Conservation (phyloP, 2,888 invertebrate genomes). For the Mantis religiosa region DNA sequence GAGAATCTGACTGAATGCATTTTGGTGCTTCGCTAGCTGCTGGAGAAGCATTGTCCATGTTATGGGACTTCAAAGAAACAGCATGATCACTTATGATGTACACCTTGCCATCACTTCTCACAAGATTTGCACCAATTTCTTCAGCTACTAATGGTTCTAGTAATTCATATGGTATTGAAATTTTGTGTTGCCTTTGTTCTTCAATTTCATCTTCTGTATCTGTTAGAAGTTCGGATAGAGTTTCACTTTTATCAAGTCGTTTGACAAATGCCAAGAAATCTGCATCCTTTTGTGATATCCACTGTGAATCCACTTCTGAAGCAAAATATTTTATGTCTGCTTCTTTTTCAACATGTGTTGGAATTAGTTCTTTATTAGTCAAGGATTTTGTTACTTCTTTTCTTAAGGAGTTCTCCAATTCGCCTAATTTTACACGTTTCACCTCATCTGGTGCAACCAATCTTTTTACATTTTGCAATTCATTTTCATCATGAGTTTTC, state of each 20-base stretch:
- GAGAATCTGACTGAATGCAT: not conserved
- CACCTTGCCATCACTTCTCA: not conserved
- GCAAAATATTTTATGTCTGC: constrained; percentile 14
- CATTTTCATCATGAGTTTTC: not conserved
- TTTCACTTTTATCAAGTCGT: not conserved
- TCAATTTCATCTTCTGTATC: not conserved
- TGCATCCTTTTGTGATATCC: not conserved
- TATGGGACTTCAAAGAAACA: not conserved
- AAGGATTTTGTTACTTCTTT: constrained; percentile 5
- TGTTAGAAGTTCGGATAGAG: constrained; percentile 8
- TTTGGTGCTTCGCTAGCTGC: not conserved
- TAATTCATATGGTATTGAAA: not conserved
- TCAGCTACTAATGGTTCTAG: not conserved
- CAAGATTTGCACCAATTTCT: not conserved
- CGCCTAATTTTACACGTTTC: constrained; percentile 1
- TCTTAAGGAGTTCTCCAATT: constrained; percentile 12
- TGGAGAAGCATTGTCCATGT: not conserved
- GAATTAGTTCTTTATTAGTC: not conserved
- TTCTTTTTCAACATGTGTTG: constrained; percentile 2
- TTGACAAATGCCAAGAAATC: constrained; percentile 9
- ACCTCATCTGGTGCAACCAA: not conserved
- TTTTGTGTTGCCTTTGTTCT: not conserved
- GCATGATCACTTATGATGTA: not conserved
- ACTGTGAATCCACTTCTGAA: not conserved
- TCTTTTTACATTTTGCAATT: not conserved